Evolutionary conservation across 2,888 invertebrate species (phyloP).

Genomic region (Trissolcus brochymenae): DNA sequence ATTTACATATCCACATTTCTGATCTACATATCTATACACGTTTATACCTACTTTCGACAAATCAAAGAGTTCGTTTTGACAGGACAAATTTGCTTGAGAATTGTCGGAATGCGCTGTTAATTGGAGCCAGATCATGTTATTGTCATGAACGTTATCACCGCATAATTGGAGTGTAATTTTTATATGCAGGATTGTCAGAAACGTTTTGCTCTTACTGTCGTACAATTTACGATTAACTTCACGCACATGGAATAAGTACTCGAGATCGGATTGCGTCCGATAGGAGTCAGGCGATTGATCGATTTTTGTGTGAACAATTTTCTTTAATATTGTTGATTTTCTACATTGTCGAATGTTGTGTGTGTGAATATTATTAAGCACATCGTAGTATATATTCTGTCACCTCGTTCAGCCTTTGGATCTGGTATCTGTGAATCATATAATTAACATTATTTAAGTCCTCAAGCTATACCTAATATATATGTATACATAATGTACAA

Average conservation of each 20-base stretch:
- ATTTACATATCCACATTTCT: background rate
- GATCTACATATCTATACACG: background rate
- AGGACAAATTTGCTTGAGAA: background rate
- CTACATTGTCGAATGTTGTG: slow-evolving; percentile 1
- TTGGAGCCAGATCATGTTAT: slow-evolving; percentile 1
- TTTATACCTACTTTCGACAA: background rate
- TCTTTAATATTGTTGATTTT: slow-evolving; percentile 9
- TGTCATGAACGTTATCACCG: background rate
- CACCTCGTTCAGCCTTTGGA: background rate
- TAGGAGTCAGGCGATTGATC: background rate
- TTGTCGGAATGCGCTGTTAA: slow-evolving; percentile 2
- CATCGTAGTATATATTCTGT: background rate
- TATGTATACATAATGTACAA: too few species aligned
- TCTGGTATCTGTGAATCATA: too few species aligned
- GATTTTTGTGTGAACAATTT: background rate
- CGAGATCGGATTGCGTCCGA: background rate
- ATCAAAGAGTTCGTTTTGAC: slow-evolving; percentile 5
- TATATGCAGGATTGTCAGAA: background rate
- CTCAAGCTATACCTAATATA: too few species aligned
- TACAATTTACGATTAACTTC: slow-evolving; percentile 3
- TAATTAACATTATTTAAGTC: too few species aligned
- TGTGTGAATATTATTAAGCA: background rate
- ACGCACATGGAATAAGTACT: slow-evolving; percentile 3
- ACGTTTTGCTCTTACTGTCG: background rate
- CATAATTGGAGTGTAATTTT: background rate